These are phyloP conservation scores for Eristalis arbustorum DNA, from an alignment of 2,888 invertebrate genomes.

Conservation along the genomic window DNA sequence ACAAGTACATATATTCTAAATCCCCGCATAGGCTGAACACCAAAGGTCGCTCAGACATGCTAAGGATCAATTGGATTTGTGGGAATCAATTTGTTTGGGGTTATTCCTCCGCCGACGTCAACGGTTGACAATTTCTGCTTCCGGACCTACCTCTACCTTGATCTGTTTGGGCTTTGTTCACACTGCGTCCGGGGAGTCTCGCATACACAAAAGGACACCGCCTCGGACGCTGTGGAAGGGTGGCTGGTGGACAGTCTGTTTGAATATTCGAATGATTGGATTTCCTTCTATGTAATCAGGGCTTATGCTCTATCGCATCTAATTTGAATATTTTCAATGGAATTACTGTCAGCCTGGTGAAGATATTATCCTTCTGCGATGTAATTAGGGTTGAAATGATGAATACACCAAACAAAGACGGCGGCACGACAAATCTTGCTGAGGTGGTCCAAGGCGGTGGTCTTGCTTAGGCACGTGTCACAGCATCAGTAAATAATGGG, in stretches of 20 bases:
- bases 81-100: conserved; percentile 68
- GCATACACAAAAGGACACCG: not conserved
- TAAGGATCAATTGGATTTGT: conserved; percentile 69
- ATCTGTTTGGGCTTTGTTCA: conserved; percentile 16
- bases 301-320: not conserved
- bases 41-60: conserved; percentile 62
- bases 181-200: not conserved
- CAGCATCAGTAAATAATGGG: too few relatives aligned
- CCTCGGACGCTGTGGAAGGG: not conserved
- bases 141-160: conserved; percentile 63
- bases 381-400: not conserved
- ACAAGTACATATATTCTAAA: not conserved
- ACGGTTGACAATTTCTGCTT: conserved; percentile 32
- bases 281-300: not conserved
- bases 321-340: not conserved
- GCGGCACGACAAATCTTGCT: too few relatives aligned
- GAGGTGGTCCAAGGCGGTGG: too few relatives aligned
- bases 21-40: conserved; percentile 46
- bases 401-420: too few relatives aligned
- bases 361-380: not conserved
- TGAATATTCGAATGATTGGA: not conserved
- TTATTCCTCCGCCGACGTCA: conserved; percentile 54
- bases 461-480: too few relatives aligned
- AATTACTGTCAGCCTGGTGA: not conserved
- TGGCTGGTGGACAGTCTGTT: not conserved